Conservation (phyloP, 2,797 vertebrate genomes). For the Helarctos malayanus region DNA sequence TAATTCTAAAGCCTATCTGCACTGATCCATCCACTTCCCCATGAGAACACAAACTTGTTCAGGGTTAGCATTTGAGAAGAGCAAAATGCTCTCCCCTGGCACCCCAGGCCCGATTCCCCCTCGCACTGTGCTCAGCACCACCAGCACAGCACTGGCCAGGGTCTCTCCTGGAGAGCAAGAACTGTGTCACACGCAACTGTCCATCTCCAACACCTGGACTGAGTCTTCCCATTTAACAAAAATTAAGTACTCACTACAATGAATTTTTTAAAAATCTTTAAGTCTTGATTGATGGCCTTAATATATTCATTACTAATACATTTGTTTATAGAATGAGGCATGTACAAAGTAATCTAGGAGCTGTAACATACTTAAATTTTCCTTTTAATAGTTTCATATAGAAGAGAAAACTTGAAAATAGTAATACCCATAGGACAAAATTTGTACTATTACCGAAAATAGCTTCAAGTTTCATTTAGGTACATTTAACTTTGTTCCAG, state of each 20-base stretch:
- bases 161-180: neutral
- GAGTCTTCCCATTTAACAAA: conserved; percentile 32
- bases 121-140: neutral
- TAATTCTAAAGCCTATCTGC: neutral
- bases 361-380: conserved; percentile 40
- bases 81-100: neutral
- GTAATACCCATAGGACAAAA: conserved; percentile 11
- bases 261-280: neutral
- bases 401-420: conserved; percentile 32
- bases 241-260: neutral
- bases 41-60: neutral
- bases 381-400: conserved; percentile 13
- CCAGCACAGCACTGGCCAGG: neutral
- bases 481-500: conserved; percentile 32
- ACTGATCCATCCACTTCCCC: neutral
- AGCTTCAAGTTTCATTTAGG: neutral
- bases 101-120: neutral
- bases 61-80: neutral
- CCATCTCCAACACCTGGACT: neutral
- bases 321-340: conserved; percentile 51
- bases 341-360: neutral
- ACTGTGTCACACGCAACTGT: neutral
- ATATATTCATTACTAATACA: neutral
- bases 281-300: conserved; percentile 17
- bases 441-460: conserved; percentile 28